Percentiles rank a stretch among this genome's conserved stretches.
phyloP scores from a whole-genome alignment of 1,140 invertebrate genomes.

The Caenorhabditis tropicalis region DNA sequence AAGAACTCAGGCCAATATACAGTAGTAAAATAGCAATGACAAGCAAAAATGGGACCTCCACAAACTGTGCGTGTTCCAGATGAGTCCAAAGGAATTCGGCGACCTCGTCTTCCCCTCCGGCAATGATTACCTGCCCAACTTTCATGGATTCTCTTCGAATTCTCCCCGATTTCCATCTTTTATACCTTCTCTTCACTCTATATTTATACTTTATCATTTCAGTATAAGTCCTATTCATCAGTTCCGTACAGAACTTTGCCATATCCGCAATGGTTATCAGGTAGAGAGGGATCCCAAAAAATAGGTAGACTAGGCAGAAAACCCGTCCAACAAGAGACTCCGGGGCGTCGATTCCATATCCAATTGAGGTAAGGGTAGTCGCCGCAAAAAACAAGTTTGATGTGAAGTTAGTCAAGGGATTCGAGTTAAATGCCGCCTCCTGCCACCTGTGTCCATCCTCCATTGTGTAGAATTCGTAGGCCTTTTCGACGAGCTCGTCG shows the following conservation, averaged over 20 bases:
- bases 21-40: constrained; percentile 58
- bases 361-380: constrained; percentile 68
- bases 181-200: constrained; percentile 59
- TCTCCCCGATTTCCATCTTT: constrained; percentile 59
- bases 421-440: constrained; percentile 20
- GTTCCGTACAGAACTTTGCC: constrained; percentile 71
- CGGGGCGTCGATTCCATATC: constrained; percentile 68
- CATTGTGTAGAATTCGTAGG: constrained; percentile 53
- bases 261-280: constrained; percentile 71
- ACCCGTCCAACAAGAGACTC: constrained; percentile 62
- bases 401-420: constrained; percentile 60
- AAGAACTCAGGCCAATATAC: constrained; percentile 64
- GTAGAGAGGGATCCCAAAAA: constrained; percentile 69
- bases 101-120: constrained; percentile 65
- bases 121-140: constrained; percentile 66
- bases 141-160: constrained; percentile 53
- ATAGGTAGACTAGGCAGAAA: constrained; percentile 69
- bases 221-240: constrained; percentile 68
- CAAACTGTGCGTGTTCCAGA: constrained; percentile 71
- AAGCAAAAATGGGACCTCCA: constrained; percentile 60
- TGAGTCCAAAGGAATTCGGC: constrained; percentile 72
- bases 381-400: constrained; percentile 70
- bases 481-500: constrained; percentile 52
- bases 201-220: constrained; percentile 68
- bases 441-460: constrained; percentile 46